Evolutionary conservation across 2,797 vertebrate species (phyloP), one percentile per base, ranked within the genome.

Genomic region (Limosa lapponica): DNA sequence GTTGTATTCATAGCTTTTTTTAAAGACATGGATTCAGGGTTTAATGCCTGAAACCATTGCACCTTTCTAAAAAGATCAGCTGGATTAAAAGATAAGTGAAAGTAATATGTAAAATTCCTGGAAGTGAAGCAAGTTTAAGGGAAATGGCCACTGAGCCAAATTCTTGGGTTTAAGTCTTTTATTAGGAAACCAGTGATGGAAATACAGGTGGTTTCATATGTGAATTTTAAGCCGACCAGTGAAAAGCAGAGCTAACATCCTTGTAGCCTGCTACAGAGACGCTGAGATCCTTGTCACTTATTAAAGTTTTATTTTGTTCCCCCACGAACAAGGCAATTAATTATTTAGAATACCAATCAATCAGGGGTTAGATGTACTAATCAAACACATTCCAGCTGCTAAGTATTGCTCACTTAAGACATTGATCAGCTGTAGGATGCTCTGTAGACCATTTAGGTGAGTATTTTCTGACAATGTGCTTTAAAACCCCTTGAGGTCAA

Each of bases 321-420:
- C 87, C 90, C 79, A 87, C 1, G 62, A 97, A 97, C 97, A 97
- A 94, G 97, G 58, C 94, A 74, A 96, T 98, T 96, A 97, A 98
- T 98, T 98, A 97, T 98, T 98, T 97, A 97, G 93, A 95, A 96
- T 94, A 87, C 90, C 93, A 94, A 96, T 94, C 90, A 97, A 97
- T 98, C 95, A 93, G 91, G 90, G 96, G 92, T 97, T 96, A 97
- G 91, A 97, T 96, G 71, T 95, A 83, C 96, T 95, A 89, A 96
- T 97, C 98, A 97, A 94, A 95, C 72, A 87, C 95, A 90, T 98
- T 97, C 95, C 71, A 97, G 77, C 91, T 96, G 96, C 95, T 97
- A 97, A 97, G 97, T 91, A 97, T 95, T 96, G 92, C 85, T 96
- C 98, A 90, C 96, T 93, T 93, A 97, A 96, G 96, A 93, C 92